phyloP scores from a whole-genome alignment of 2,113 vertebrate genomes.

The Cercocebus atys region DNA sequence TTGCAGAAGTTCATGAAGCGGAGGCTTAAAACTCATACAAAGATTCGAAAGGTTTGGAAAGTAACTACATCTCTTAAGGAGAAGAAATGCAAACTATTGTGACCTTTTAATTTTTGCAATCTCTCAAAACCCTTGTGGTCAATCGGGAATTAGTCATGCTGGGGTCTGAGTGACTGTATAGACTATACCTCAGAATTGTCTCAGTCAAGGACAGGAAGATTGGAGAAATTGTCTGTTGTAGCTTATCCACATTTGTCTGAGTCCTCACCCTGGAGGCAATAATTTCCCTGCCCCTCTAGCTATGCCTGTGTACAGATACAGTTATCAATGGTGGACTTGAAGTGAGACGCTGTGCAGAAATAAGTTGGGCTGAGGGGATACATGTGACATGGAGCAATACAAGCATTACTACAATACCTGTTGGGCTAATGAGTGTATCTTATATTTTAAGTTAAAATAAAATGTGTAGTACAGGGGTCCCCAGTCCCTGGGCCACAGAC shows the following conservation, averaged over 20 bases:
- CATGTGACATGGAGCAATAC: no score
- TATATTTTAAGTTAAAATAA: no score
- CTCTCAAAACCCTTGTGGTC: no score
- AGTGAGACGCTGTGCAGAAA: background rate
- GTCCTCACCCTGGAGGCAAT: background rate
- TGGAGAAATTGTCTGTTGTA: background rate
- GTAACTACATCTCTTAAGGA: background rate
- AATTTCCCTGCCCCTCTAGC: background rate
- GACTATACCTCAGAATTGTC: no score
- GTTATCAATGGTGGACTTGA: background rate
- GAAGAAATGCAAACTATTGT: no score
- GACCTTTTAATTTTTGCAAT: background rate
- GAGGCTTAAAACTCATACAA: background rate
- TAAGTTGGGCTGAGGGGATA: no score
- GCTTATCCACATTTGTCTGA: background rate
- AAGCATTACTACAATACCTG: no score
- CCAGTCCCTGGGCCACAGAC: no score
- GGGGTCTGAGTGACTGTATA: background rate
- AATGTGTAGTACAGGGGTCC: no score
- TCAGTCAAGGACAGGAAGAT: background rate
- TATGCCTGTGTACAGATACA: no score
- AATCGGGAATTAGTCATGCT: background rate
- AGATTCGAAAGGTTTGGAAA: background rate
- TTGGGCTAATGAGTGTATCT: background rate
- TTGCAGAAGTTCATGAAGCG: background rate